Evolutionary conservation across 2,113 vertebrate genomes (phyloP).

Genomic region (Microcebus tavaratra): DNA sequence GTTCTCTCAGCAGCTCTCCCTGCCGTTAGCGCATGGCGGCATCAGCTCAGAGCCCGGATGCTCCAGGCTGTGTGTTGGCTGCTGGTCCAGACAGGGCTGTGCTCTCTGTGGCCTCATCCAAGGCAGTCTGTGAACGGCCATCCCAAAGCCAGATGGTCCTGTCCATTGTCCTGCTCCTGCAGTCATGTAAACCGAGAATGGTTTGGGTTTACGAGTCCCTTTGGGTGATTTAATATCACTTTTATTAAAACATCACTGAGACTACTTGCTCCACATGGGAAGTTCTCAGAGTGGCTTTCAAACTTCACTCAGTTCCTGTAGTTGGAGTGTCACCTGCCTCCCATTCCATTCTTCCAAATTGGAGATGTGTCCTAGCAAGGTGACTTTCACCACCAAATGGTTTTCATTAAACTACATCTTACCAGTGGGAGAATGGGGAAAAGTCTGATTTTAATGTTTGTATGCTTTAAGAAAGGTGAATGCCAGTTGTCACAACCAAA

Average conservation of each 20-base stretch:
- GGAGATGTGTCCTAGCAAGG: background rate
- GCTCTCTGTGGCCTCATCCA: background rate
- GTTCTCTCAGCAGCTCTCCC: background rate
- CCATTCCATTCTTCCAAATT: background rate
- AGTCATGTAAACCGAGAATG: background rate
- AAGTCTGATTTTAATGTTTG: background rate
- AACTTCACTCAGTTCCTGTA: background rate
- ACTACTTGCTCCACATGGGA: background rate
- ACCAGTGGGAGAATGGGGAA: background rate
- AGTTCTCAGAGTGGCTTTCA: background rate
- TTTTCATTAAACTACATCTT: background rate
- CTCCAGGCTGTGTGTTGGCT: background rate
- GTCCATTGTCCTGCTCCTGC: background rate
- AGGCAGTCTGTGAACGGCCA: background rate
- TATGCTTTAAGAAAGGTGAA: background rate
- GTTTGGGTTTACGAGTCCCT: no score
- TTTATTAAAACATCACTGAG: background rate
- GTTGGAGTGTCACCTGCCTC: background rate
- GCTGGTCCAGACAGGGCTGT: background rate
- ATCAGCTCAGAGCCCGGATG: background rate
- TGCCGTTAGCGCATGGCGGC: background rate
- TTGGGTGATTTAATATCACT: background rate
- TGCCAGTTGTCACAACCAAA: background rate
- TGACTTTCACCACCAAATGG: background rate
- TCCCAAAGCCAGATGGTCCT: background rate